A percentile compares a stretch with the other conserved stretches of the same genome.
Evolutionary conservation across 2,797 vertebrate genomes (phyloP).

Genomic region (Cuculus canorus): DNA sequence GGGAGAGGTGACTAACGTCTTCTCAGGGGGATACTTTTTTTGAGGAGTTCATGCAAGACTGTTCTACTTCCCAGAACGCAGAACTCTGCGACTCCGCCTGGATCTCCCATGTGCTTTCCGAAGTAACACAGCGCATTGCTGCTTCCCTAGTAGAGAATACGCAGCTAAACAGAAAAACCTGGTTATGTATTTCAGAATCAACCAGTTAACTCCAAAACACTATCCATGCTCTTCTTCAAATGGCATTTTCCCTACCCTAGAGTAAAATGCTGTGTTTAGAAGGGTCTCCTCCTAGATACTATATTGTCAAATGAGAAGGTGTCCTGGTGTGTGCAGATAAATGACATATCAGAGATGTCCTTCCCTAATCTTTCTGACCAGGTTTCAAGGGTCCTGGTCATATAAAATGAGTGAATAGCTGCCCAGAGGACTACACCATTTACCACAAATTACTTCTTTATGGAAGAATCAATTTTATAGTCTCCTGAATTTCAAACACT

Average conservation of each 20-base stretch:
- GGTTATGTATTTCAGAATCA: background rate
- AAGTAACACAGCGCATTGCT: background rate
- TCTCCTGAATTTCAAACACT: constrained; percentile 62
- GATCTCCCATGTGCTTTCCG: background rate
- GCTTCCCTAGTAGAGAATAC: background rate
- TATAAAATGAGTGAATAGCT: constrained; percentile 46
- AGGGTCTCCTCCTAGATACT: background rate
- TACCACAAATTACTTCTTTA: constrained; percentile 69
- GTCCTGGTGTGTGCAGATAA: background rate
- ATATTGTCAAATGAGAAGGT: background rate
- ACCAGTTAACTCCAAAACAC: background rate
- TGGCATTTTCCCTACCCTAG: background rate
- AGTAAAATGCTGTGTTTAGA: too few species aligned
- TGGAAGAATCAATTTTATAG: constrained; percentile 70
- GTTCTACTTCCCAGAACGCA: background rate
- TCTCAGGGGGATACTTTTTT: background rate
- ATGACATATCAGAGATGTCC: background rate
- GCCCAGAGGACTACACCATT: constrained; percentile 59
- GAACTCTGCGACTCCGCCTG: background rate
- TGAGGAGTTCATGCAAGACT: background rate
- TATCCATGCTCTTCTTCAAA: background rate
- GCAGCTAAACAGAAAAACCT: background rate
- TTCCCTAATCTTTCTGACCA: background rate
- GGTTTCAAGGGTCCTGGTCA: constrained; percentile 11
- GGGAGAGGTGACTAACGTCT: background rate